These are phyloP conservation scores for Athetis lepigone DNA, from an alignment of 2,888 invertebrate species.

Conservation along the genomic window DNA sequence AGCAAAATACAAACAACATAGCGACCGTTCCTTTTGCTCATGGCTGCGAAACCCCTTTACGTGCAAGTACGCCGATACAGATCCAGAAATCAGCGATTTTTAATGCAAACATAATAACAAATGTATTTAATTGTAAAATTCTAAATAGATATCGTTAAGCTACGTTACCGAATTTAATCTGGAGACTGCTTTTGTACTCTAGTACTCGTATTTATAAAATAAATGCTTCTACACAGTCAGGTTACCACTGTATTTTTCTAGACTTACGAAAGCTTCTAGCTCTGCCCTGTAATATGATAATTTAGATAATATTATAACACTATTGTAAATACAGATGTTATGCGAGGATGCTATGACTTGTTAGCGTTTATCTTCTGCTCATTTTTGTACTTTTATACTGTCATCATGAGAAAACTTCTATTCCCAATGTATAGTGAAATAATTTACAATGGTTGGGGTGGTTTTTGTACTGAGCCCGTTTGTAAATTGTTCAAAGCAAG, in stretches of 20 bases:
- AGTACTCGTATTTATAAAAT: slow-evolving; percentile 82
- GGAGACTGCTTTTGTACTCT: slow-evolving; percentile 91
- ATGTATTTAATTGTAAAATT: slow-evolving; percentile 75
- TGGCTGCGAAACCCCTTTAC: slow-evolving; percentile 94
- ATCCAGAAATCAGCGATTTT: slow-evolving; percentile 92
- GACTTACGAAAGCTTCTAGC: slow-evolving; percentile 79
- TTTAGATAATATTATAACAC: slow-evolving; percentile 67
- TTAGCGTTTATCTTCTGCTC: slow-evolving; percentile 78
- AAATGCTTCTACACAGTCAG: slow-evolving; percentile 85
- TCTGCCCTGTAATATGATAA: slow-evolving; percentile 65
- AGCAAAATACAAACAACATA: slow-evolving; percentile 93
- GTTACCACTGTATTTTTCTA: slow-evolving; percentile 90
- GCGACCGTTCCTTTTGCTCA: slow-evolving; percentile 93
- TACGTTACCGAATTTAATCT: slow-evolving; percentile 91
- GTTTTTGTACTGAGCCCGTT: slow-evolving; percentile 68
- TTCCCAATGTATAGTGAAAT: slow-evolving; percentile 60
- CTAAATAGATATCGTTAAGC: slow-evolving; percentile 82
- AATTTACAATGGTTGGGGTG: slow-evolving; percentile 61
- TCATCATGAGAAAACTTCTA: slow-evolving; percentile 66
- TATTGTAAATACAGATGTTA: slow-evolving; percentile 79
- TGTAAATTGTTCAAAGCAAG: slow-evolving; percentile 71
- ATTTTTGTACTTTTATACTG: slow-evolving; percentile 89
- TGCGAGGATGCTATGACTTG: slow-evolving; percentile 74
- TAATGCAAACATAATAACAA: slow-evolving; percentile 71
- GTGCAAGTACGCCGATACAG: slow-evolving; percentile 94